Conservation (phyloP, 2,888 invertebrate species). For the Plagodis pulveraria region DNA sequence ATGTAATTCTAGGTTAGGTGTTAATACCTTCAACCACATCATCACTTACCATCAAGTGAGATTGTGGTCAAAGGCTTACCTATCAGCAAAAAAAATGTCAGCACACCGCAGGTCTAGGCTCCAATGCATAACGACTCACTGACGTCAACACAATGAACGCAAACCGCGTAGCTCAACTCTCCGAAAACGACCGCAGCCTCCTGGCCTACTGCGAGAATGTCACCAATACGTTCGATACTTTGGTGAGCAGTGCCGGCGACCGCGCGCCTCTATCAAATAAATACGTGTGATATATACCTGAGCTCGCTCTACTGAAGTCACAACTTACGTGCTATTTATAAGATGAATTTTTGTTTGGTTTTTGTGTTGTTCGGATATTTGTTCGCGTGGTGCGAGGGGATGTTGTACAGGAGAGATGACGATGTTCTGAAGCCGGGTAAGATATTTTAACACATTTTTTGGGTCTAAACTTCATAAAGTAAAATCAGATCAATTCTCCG, state of each 20-base stretch:
- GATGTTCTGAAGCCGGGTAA: conserved; percentile 78
- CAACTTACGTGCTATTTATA: conserved; percentile 69
- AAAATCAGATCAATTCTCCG: not conserved
- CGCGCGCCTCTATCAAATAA: conserved; percentile 78
- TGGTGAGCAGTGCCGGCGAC: conserved; percentile 73
- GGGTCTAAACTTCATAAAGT: not conserved
- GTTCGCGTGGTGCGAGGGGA: conserved; percentile 68
- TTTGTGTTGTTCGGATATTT: conserved; percentile 72
- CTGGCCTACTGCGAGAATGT: conserved; percentile 60
- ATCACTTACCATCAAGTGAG: too few species aligned
- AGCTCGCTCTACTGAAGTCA: conserved; percentile 65
- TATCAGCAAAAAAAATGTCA: too few species aligned
- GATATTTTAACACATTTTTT: conserved; percentile 31
- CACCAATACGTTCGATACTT: conserved; percentile 78
- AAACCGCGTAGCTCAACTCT: conserved; percentile 3
- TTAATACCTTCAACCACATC: too few species aligned
- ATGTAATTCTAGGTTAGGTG: too few species aligned
- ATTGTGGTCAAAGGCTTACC: too few species aligned
- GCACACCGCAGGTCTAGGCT: too few species aligned
- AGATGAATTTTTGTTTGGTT: conserved; percentile 80
- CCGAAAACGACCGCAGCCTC: conserved; percentile 15
- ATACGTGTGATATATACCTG: conserved; percentile 78
- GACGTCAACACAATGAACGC: too few species aligned
- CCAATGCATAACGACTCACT: too few species aligned
- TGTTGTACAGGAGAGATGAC: conserved; percentile 75